Evolutionary conservation across 2,113 vertebrate genomes (phyloP).

Genomic region (Rhea americana): DNA sequence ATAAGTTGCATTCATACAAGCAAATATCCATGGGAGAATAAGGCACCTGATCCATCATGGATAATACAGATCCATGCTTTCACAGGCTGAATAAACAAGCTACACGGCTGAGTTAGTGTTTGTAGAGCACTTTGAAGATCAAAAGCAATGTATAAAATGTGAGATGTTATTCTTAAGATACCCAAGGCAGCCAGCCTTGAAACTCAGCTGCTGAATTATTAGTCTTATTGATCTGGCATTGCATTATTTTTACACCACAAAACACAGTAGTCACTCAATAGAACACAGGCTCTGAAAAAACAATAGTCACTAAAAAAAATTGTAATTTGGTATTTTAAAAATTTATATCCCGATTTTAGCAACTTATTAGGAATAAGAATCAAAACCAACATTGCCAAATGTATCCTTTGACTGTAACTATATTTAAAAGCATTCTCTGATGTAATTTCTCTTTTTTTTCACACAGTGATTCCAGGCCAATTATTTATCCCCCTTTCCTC

Average conservation of each 20-base stretch:
- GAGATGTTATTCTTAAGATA: conserved; percentile 42
- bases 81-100: neutral
- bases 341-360: neutral
- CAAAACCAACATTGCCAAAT: neutral
- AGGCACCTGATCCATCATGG: neutral
- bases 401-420: conserved; percentile 57
- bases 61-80: neutral
- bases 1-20: neutral
- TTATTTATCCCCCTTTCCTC: conserved; percentile 50
- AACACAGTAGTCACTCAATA: neutral
- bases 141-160: neutral
- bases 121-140: conserved; percentile 1
- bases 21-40: neutral
- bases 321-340: neutral
- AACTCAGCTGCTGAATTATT: conserved; percentile 58
- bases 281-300: neutral
- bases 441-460: conserved; percentile 50
- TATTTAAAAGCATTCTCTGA: conserved; percentile 12
- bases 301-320: neutral
- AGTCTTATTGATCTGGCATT: conserved; percentile 50
- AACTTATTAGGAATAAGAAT: conserved; percentile 1
- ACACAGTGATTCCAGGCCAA: conserved; percentile 47
- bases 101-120: neutral
- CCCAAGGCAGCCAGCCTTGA: conserved; percentile 4
- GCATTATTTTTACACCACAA: conserved; percentile 25